phyloP scores from a whole-genome alignment of 2,797 vertebrate genomes.

The Tinamus major region DNA sequence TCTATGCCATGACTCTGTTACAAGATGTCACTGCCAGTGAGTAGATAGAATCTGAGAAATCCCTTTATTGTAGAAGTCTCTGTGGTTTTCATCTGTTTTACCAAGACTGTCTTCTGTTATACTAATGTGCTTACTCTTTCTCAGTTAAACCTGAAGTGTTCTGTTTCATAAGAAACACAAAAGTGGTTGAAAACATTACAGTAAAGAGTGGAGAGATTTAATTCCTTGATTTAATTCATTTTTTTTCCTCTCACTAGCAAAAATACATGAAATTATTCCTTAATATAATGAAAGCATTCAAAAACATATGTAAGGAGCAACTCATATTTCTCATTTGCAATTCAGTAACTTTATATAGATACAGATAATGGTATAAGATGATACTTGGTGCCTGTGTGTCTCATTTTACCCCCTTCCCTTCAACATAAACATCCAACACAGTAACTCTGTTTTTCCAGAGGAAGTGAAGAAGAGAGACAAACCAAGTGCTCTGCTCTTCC shows the following conservation, averaged over 20 bases:
- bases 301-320: not conserved
- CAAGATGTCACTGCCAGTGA: not conserved
- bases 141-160: conserved; percentile 37
- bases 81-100: conserved; percentile 17
- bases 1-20: not conserved
- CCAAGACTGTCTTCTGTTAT: conserved; percentile 20
- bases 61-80: not conserved
- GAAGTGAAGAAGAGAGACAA: not conserved
- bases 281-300: not conserved
- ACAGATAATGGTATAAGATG: rapidly evolving
- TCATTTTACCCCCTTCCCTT: not conserved
- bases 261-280: not conserved
- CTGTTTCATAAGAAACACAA: not conserved
- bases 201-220: not conserved
- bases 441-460: not conserved
- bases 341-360: not conserved
- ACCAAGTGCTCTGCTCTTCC: not conserved
- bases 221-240: not conserved
- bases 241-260: not conserved
- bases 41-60: not conserved
- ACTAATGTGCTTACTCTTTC: conserved; percentile 7
- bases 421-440: not conserved
- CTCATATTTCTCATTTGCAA: not conserved
- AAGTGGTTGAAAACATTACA: not conserved
- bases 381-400: not conserved